Evolutionary conservation across 2,888 invertebrate species (phyloP), one percentile per base, ranked within the genome.

Genomic region (Perizoma affinitatum): DNA sequence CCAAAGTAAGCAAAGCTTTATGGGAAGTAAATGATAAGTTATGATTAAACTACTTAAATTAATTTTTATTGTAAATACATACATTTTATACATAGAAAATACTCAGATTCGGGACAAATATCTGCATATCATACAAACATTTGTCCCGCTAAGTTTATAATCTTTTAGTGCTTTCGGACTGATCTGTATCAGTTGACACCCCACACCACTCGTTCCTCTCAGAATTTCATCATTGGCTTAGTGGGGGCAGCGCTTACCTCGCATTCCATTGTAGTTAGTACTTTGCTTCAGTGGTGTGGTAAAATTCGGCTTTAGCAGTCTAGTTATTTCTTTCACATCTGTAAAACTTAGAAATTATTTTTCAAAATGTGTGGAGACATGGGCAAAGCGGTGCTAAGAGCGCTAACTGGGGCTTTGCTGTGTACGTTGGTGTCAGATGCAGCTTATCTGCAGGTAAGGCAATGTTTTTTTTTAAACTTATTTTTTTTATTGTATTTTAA

Each of bases 361-460:
- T 48, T 41, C 36, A 85, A 73, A 70, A 92, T 92, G 92, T 92
- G 92, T 68, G 92, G 92, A 59, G 90, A 90, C 73, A 91, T 90
- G 90, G 92, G 92, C 35, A 92, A 91, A 66, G 92, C 92, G 0
- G 92, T 92, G 40, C 68, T 91, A 74, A 70, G 92, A 58, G 92
- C 91, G 66, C 80, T 92, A 34, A 90, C 92, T 0, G 88, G 88
- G 1, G 92, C 90, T n/a, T 73, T 92, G 44, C 81, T 91, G 42
- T 90, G 88, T 73, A 88, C 86, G 4, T 68, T 91, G 10, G 90
- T 88, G 11, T 90, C 90, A 7, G 88, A 91, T 61, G 91, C 90
- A n/a, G 90, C 92, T 5, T 92, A 91, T 75, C 78, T 90, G 71
- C 87, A 91, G 81, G 92, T 91, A 66, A 72, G 78, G 22, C 3